Percentiles rank a stretch among this genome's conserved stretches.
Evolutionary conservation across 2,888 invertebrate species (phyloP).

Genomic region (Papilio elwesi): DNA sequence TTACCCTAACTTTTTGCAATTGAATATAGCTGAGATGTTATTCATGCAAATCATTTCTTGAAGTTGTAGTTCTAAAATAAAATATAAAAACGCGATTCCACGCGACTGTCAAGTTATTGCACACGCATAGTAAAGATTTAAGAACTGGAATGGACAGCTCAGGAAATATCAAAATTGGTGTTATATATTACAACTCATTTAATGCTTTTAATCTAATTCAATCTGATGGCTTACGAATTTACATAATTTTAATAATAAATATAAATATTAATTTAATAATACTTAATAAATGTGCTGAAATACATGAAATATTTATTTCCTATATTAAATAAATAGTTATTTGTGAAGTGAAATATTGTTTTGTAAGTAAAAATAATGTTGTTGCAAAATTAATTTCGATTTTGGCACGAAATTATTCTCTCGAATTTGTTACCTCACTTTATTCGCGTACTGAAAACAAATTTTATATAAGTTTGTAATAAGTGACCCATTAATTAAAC

Average conservation of each 20-base stretch:
- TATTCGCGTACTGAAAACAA: neutral
- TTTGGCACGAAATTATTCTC: neutral
- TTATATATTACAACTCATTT: constrained; percentile 26
- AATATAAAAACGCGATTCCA: neutral
- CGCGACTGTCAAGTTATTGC: neutral
- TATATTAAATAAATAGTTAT: too few species aligned
- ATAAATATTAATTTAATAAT: neutral
- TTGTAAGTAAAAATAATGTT: too few species aligned
- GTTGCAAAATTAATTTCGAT: neutral
- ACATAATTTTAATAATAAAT: neutral
- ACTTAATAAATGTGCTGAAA: neutral
- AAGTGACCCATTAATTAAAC: too few species aligned
- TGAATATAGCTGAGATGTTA: too few species aligned
- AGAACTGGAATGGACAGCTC: constrained; percentile 4
- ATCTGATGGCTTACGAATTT: constrained; percentile 1
- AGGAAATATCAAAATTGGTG: constrained; percentile 38
- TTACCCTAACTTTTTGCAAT: too few species aligned
- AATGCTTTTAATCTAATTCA: constrained; percentile 9
- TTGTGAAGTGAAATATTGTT: too few species aligned
- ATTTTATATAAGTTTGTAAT: too few species aligned
- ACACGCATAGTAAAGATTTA: neutral
- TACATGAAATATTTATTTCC: neutral
- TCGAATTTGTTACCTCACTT: neutral
- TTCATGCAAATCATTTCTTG: too few species aligned
- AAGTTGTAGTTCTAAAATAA: too few species aligned